Evolutionary conservation across 2,113 vertebrate species (phyloP), one percentile per base, ranked within the genome.

Genomic region (Lipophrys pholis): DNA sequence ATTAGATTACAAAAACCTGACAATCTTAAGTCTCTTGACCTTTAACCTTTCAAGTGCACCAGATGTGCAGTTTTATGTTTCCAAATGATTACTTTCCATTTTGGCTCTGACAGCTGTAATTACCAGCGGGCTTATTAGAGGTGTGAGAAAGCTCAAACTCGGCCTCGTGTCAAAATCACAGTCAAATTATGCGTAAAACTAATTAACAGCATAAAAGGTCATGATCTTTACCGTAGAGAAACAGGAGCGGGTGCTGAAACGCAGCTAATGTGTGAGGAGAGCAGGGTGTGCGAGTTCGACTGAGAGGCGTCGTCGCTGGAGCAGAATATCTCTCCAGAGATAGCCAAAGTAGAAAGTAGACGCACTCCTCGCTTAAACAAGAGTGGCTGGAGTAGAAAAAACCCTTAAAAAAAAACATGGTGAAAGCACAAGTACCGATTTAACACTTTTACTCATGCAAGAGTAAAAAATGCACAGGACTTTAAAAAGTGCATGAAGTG

Each of bases 151-250:
- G 16, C 63, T 61, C 55, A 62, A 73, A 60, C 35, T 61, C 76
- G 64, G 76, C 55, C 70, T 54, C 21, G 16, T 73, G 73, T 83
- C 71, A 86, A 78, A 81, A 76, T 76, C 55, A 71, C 42, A 81
- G 58, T 71, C 67, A 69, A 78, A 84, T 78, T 78, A 72, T 42
- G 48, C 3, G 1, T 46, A 57, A 69, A 76, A 68, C 68, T 79
- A 62, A 90, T 86, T 81, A 76, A 39, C 55, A 64, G 63, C 30
- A 30, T 30, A 41, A 82, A 85, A 86, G 73, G 52, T 82, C 72
- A 56, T 35, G 5, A 55, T 64, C 67, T 84, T 72, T 45, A 48
- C 51, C 21, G 17, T 2, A 60, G 53, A 68, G 51, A 49, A 45
- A 49, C 21, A 6, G 14, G 46, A 39, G 62, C 17, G 8, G 15